Conservation (phyloP, 2,113 vertebrate species). For the Muscicapa adusta region DNA sequence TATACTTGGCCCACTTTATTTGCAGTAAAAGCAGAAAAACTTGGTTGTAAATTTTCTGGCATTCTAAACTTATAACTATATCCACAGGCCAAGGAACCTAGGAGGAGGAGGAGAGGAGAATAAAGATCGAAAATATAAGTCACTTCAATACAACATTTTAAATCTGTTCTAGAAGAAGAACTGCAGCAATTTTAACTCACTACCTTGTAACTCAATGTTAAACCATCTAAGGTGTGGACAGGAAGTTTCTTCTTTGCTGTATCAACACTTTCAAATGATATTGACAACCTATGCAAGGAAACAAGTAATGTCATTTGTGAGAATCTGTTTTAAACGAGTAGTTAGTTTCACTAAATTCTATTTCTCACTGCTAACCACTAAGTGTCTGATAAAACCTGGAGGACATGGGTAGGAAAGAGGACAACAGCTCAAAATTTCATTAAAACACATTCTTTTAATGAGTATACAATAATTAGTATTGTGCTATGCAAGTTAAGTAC, state of each 20-base stretch:
- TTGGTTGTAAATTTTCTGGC: conserved; percentile 98
- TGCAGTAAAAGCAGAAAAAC: conserved; percentile 94
- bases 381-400: neutral
- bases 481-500: neutral
- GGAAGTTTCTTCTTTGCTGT: conserved; percentile 91
- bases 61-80: conserved; percentile 96
- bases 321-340: neutral
- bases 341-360: neutral
- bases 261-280: conserved; percentile 88
- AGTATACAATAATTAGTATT: neutral
- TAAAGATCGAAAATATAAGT: neutral
- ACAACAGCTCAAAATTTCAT: neutral
- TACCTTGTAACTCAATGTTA: conserved; percentile 95
- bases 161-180: neutral
- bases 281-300: conserved; percentile 80
- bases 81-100: conserved; percentile 99
- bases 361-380: neutral
- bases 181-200: neutral
- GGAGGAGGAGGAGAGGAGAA: neutral
- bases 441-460: neutral
- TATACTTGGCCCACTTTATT: conserved; percentile 99
- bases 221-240: conserved; percentile 90
- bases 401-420: neutral
- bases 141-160: neutral
- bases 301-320: neutral